Conservation (phyloP, 2,113 vertebrate genomes). For the Takifugu bimaculatus region DNA sequence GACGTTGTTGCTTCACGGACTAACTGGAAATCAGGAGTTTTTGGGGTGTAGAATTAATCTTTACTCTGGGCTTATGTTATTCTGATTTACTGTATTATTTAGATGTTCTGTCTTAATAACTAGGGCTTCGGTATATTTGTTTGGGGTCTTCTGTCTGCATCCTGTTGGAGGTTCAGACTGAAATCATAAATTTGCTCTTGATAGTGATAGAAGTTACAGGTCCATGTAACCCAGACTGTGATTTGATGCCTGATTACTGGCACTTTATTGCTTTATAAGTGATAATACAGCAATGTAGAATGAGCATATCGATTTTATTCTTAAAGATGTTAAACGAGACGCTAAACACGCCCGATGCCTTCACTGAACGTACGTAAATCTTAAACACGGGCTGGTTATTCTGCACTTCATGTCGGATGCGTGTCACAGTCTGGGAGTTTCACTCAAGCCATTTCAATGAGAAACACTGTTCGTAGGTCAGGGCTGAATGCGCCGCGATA, state of each 20-base stretch:
- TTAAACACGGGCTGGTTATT: too few species aligned
- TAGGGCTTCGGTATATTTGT: not conserved
- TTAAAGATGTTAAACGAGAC: not conserved
- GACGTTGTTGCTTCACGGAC: constrained; percentile 24
- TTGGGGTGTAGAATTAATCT: too few species aligned
- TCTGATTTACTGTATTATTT: constrained; percentile 3
- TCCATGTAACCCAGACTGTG: constrained; percentile 7
- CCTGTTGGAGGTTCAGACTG: constrained; percentile 2
- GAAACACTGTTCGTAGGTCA: constrained; percentile 12
- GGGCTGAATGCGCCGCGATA: constrained; percentile 11
- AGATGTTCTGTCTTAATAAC: constrained; percentile 3
- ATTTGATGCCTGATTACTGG: constrained; percentile 1
- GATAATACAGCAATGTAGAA: constrained; percentile 1
- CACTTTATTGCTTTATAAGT: not conserved
- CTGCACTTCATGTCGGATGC: not conserved
- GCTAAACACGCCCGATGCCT: too few species aligned
- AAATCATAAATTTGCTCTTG: constrained; percentile 9
- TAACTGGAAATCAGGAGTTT: constrained; percentile 4
- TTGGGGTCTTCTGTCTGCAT: not conserved
- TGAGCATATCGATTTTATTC: constrained; percentile 1
- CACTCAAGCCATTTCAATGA: constrained; percentile 36
- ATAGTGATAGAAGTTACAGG: constrained; percentile 7
- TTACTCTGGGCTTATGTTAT: constrained; percentile 4
- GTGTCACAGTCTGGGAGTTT: too few species aligned
- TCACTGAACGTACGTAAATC: too few species aligned